Base-by-base conservation (phyloP, 2,888 invertebrate genomes). In the Agriopis leucophaearia region DNA sequence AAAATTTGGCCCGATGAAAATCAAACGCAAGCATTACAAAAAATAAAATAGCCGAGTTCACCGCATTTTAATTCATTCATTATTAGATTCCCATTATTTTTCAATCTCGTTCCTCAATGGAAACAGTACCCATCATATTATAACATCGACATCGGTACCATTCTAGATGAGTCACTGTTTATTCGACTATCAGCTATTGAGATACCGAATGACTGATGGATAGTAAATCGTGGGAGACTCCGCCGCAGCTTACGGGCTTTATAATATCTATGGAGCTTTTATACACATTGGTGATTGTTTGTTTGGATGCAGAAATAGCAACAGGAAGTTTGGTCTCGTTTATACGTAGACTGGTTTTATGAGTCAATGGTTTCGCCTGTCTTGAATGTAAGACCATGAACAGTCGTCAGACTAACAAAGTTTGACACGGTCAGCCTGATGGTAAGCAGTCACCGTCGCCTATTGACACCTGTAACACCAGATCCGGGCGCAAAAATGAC, bases 111-210 rank as follows among this genome's bases (percentile, higher is more conserved):
- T 16, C 36, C 6, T 42, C 47, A 62, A 63, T 62, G 61, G 64
- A 66, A 51, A 64, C 64, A 18, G 18, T 45, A 0, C 16, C 50
- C 18, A 18, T 62, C 54, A 68, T 60, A 48, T 64, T 57, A 64
- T 63, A 60, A 58, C 62, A 69, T 62, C 65, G 51, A 61, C 66
- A 56, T 66, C 61, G 27, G 62, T 70, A 59, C 35, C 70, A 76
- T 75, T 73, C 66, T 64, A 63, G 70, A 84, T 91, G 91, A 92
- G 74, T 91, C 91, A 92, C 71, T 88, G 88, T 90, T 88, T 88
- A 88, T 88, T 85, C 80, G 83, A 81, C 87, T 88, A 88, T 88
- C 85, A 82, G 76, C 66, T 75, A 83, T 82, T 75, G 77, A 69
- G 81, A 79, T 83, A 77, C 74, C 74, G 74, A 73, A 80, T 74